Conservation (phyloP, 2,888 invertebrate genomes). For the Agrochola lychnidis region DNA sequence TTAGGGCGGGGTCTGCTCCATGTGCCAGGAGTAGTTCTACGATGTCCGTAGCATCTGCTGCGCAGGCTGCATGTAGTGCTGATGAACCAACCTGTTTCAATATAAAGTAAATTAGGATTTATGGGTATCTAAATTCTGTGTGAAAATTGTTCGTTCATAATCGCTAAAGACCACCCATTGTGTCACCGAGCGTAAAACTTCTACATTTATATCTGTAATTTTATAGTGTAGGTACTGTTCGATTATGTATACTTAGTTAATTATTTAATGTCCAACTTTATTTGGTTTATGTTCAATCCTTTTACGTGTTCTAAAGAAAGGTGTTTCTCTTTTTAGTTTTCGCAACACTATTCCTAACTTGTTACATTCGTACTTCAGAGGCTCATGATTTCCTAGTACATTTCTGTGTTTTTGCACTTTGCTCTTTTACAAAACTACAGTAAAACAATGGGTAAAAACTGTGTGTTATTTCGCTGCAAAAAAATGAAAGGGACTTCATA, state of each 20-base stretch:
- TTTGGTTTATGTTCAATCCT: too few species aligned
- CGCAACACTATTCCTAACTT: neutral
- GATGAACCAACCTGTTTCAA: slow-evolving; percentile 92
- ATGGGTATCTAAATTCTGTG: neutral
- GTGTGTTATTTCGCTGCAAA: neutral
- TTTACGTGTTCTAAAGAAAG: neutral
- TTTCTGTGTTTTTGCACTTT: slow-evolving; percentile 1
- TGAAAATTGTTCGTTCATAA: neutral
- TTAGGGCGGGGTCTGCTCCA: slow-evolving; percentile 93
- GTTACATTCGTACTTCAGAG: neutral
- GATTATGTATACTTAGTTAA: neutral
- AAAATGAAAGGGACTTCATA: neutral
- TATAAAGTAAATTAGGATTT: neutral
- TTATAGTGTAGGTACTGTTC: too few species aligned
- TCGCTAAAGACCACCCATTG: too few species aligned
- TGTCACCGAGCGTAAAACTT: too few species aligned
- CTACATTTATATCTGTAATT: too few species aligned
- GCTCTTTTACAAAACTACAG: neutral
- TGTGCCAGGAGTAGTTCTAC: slow-evolving; percentile 92
- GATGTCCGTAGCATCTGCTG: slow-evolving; percentile 93
- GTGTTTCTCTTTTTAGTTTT: neutral
- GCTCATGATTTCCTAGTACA: slow-evolving; percentile 27
- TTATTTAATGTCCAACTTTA: neutral
- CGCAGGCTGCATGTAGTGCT: slow-evolving; percentile 94
- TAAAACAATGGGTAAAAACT: neutral